Evolutionary conservation across 2,113 vertebrate species (phyloP).

Genomic region (Columbina picui): DNA sequence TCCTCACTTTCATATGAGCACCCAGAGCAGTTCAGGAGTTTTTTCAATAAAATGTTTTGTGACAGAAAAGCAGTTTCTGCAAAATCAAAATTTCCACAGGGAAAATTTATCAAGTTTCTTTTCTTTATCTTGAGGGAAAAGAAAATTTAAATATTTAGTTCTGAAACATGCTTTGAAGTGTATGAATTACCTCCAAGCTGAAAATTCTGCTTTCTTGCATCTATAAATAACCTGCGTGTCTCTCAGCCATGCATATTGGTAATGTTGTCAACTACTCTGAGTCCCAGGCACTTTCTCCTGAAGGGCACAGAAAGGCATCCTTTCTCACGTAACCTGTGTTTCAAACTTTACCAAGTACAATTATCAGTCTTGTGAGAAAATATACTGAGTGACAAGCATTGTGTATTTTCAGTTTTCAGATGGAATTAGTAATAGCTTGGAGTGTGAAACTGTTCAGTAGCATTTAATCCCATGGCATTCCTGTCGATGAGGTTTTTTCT

Average conservation of each 20-base stretch:
- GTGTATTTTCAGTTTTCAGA: not conserved
- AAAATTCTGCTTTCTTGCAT: constrained; percentile 22
- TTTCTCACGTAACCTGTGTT: not conserved
- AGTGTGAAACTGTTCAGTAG: not conserved
- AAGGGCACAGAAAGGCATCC: not conserved
- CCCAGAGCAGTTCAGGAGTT: not conserved
- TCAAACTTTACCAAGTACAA: not conserved
- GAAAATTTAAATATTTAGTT: constrained; percentile 46
- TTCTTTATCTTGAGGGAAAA: constrained; percentile 29
- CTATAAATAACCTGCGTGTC: constrained; percentile 10
- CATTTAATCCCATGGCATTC: not conserved
- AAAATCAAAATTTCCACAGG: constrained; percentile 52
- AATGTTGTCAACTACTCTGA: not conserved
- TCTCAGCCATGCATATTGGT: not conserved
- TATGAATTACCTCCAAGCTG: constrained; percentile 42
- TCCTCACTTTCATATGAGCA: not conserved
- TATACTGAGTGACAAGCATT: not conserved
- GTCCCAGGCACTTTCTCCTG: not conserved
- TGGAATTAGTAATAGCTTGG: not conserved
- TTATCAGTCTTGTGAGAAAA: not conserved
- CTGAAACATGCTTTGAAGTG: constrained; percentile 43
- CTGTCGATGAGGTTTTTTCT: not conserved
- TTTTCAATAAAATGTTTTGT: constrained; percentile 29
- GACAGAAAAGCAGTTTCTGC: constrained; percentile 53
- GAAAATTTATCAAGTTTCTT: constrained; percentile 31